A percentile compares a stretch with the other conserved stretches of the same genome.
phyloP scores from a whole-genome alignment of 2,888 invertebrate genomes.

The Steinernema scapterisci region DNA sequence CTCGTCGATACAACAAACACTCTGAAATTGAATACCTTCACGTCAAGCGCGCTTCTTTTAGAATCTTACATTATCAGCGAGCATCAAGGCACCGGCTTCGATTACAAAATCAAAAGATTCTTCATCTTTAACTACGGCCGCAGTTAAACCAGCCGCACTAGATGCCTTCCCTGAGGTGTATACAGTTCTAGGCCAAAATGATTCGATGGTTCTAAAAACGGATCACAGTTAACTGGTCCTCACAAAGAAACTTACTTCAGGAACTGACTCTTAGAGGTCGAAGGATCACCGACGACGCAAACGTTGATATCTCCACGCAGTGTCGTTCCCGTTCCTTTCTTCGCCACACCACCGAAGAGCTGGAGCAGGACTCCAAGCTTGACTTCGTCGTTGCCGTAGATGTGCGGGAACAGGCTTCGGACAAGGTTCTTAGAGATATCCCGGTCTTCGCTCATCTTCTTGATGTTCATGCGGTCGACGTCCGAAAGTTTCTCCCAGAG shows the following conservation, averaged over 20 bases:
- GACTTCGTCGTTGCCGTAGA: slow-evolving; percentile 79
- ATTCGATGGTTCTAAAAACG: slow-evolving; percentile 74
- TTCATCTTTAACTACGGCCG: slow-evolving; percentile 96
- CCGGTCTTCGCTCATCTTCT: slow-evolving; percentile 79
- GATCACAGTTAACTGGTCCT: neutral
- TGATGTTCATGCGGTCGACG: slow-evolving; percentile 77
- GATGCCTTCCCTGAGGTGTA: slow-evolving; percentile 99
- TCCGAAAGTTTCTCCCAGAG: slow-evolving; percentile 70
- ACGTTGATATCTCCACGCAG: slow-evolving; percentile 95
- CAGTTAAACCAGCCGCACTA: slow-evolving; percentile 91
- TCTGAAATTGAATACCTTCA: slow-evolving; percentile 36
- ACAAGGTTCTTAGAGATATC: slow-evolving; percentile 85
- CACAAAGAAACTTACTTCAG: slow-evolving; percentile 75
- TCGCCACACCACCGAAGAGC: slow-evolving; percentile 95
- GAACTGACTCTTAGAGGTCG: slow-evolving; percentile 96
- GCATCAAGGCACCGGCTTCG: slow-evolving; percentile 98
- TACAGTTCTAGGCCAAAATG: slow-evolving; percentile 91
- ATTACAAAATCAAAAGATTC: slow-evolving; percentile 98
- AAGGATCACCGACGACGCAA: slow-evolving; percentile 97
- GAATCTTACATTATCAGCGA: slow-evolving; percentile 84
- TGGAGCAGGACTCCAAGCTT: slow-evolving; percentile 86
- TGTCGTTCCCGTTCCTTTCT: slow-evolving; percentile 77
- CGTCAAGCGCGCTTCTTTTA: neutral
- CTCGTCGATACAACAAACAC: slow-evolving; percentile 91
- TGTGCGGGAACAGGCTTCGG: slow-evolving; percentile 87